These are phyloP conservation scores for Cataglyphis cursor DNA, from an alignment of 2,888 invertebrate genomes.

Conservation along the genomic window DNA sequence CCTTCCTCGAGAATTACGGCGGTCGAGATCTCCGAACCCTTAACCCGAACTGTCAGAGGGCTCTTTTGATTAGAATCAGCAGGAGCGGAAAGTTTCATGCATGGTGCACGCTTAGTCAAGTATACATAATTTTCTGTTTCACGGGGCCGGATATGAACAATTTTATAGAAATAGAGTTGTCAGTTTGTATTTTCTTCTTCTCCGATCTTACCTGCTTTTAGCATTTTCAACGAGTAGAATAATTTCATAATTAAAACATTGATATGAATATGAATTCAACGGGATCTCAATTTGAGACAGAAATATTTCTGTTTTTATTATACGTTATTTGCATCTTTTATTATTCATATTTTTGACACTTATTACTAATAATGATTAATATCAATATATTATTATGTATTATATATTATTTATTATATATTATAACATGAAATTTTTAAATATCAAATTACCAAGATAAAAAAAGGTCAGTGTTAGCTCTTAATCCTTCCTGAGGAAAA, in stretches of 20 bases:
- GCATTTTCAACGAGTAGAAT: background rate
- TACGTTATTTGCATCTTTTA: background rate
- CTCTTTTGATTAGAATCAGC: conserved; percentile 73
- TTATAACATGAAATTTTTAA: background rate
- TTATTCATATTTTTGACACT: background rate
- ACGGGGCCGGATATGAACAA: conserved; percentile 57
- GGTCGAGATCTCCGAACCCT: conserved; percentile 52
- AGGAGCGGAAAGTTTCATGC: conserved; percentile 63
- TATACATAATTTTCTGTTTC: conserved; percentile 76
- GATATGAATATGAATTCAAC: background rate
- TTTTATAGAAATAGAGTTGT: conserved; percentile 55
- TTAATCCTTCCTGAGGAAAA: conserved; percentile 55
- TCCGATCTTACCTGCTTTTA: background rate
- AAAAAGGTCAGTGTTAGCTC: background rate
- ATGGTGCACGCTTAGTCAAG: conserved; percentile 75
- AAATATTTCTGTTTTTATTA: background rate
- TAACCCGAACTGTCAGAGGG: conserved; percentile 51
- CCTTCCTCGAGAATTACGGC: conserved; percentile 28
- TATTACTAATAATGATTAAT: background rate
- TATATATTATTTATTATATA: too few relatives aligned
- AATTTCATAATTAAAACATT: background rate
- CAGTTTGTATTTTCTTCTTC: conserved; percentile 42
- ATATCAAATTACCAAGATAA: background rate
- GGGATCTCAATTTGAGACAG: background rate
- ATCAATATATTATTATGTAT: too few relatives aligned